A percentile compares a stretch with the other conserved stretches of the same genome.
phyloP scores from a whole-genome alignment of 2,797 vertebrate genomes.

The Erethizon dorsatum region DNA sequence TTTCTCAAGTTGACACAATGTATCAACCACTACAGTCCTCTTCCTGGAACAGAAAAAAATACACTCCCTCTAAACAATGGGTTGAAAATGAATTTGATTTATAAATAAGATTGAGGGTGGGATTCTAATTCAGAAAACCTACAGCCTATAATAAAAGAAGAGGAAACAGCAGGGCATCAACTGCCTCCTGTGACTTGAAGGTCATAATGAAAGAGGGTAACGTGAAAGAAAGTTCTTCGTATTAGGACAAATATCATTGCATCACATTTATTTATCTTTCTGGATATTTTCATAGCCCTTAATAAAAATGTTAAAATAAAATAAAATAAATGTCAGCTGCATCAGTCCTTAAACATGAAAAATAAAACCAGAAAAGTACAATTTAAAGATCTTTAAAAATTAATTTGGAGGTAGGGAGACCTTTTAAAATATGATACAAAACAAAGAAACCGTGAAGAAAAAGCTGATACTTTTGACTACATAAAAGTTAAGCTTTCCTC shows the following conservation, averaged over 20 bases:
- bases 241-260: constrained; percentile 87
- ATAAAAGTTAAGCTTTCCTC: constrained; percentile 32
- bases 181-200: constrained; percentile 87
- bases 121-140: constrained; percentile 83
- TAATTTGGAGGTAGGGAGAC: constrained; percentile 35
- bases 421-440: constrained; percentile 58
- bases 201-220: constrained; percentile 89
- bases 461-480: background rate
- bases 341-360: background rate
- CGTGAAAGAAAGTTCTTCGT: constrained; percentile 87
- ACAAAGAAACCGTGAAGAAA: background rate
- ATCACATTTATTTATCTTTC: constrained; percentile 89
- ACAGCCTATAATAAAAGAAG: constrained; percentile 82
- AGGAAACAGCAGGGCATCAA: constrained; percentile 86
- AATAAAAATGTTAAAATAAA: constrained; percentile 87
- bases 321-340: constrained; percentile 4
- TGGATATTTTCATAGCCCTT: constrained; percentile 89
- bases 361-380: background rate
- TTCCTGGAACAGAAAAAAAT: constrained; percentile 96
- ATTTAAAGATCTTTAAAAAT: background rate
- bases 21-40: constrained; percentile 80
- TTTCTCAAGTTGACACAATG: no score
- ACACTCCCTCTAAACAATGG: background rate
- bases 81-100: background rate
- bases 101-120: constrained; percentile 78